Evolutionary conservation across 2,113 vertebrate species (phyloP), one percentile per base, ranked within the genome.

Genomic region (Cinclus mexicanus): DNA sequence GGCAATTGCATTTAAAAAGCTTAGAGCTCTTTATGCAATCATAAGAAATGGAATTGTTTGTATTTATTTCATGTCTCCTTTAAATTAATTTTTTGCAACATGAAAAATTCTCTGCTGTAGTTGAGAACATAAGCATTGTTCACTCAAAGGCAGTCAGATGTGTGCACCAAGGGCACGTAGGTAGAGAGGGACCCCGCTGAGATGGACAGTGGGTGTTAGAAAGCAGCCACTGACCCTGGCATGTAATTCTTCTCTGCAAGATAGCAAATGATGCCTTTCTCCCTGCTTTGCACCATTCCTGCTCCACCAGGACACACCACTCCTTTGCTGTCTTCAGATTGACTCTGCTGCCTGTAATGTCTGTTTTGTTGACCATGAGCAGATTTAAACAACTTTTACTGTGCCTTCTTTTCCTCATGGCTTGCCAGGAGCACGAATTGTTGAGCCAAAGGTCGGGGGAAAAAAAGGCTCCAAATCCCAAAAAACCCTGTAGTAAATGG

Each of bases 401-500:
- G 1, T 41, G 55, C 25, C 33, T 65, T 26, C 21, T 90, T 78
- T 81, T 90, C 44, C 35, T 59, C 11, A 1, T 8, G 14, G 35
- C 41, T 82, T 63, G 47, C 31, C 53, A 71, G 52, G 52, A 68
- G 20, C 7, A 12, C n/a, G n/a, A 52, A 26, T 12, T 74, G 24
- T 52, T 74, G 35, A 7, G 5, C 39, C 59, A 33, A 35, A 75
- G 29, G 7, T 29, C 71, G 29, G 14, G 9, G 2, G 4, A 17
- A 23, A 52, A 75, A 44, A 17, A 3, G 21, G 5, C 7, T 23
- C 46, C 4, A 61, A 72, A 29, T 3, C 41, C 41, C 5, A 1
- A 18, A n/a, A 67, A 87, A 41, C n/a, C 61, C 31, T 22, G 0
- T 37, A 24, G 29, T 28, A 23, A 7, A 0, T 57, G 37, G 13